These are phyloP conservation scores for Vombatus ursinus DNA, from an alignment of 2,113 vertebrate species.

Conservation along the genomic window DNA sequence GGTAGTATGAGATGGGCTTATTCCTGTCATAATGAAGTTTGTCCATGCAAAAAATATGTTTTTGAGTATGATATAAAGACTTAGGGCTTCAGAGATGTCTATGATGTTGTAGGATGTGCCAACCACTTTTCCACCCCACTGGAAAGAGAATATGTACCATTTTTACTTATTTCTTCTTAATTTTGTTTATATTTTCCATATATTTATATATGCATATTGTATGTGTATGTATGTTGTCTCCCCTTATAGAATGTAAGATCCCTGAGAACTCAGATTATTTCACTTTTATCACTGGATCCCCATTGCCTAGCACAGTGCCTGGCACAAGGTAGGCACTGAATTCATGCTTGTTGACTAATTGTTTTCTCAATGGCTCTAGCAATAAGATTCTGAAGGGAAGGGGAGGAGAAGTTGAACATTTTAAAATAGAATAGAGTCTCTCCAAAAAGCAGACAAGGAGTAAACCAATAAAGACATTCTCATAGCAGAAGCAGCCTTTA, in stretches of 20 bases:
- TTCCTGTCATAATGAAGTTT: background rate
- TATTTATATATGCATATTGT: background rate
- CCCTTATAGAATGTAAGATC: background rate
- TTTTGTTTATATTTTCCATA: background rate
- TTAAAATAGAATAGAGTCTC: background rate
- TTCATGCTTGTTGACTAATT: background rate
- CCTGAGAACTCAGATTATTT: background rate
- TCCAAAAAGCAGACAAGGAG: background rate
- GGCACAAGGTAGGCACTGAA: background rate
- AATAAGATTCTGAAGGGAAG: background rate
- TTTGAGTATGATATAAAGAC: background rate
- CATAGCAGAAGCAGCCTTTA: background rate
- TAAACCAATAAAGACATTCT: background rate
- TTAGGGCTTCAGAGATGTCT: background rate
- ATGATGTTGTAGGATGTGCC: background rate
- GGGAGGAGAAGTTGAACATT: background rate
- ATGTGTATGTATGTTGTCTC: background rate
- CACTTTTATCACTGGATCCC: background rate
- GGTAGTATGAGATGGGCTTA: background rate
- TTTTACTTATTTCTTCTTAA: background rate
- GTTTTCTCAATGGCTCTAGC: background rate
- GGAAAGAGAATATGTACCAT: background rate
- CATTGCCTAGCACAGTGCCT: background rate
- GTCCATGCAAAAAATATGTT: background rate
- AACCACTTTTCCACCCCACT: background rate